phyloP scores from a whole-genome alignment of 2,888 invertebrate genomes.

The Megalurothrips usitatus region DNA sequence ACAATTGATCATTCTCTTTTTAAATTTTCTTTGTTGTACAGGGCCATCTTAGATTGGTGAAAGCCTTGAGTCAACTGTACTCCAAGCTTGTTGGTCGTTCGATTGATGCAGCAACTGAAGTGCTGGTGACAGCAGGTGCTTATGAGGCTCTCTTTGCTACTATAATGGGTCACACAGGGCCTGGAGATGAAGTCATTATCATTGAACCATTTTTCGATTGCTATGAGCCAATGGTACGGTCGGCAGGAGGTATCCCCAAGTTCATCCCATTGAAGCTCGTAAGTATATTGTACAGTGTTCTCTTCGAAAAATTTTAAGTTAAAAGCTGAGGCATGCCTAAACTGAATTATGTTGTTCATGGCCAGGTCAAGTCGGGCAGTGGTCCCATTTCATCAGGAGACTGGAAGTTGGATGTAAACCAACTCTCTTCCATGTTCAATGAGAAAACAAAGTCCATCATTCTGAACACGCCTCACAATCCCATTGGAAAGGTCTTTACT shows the following conservation, averaged over 20 bases:
- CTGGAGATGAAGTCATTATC: slow-evolving; percentile 88
- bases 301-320: slow-evolving; percentile 40
- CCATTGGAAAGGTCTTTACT: slow-evolving; percentile 85
- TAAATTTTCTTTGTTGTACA: slow-evolving; percentile 47
- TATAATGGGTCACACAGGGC: slow-evolving; percentile 80
- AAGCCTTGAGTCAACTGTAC: slow-evolving; percentile 79
- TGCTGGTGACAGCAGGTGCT: slow-evolving; percentile 87
- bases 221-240: slow-evolving; percentile 89
- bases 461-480: slow-evolving; percentile 97
- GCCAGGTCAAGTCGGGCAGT: slow-evolving; percentile 50
- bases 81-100: slow-evolving; percentile 67
- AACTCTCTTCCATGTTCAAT: slow-evolving; percentile 75
- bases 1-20: not conserved
- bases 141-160: slow-evolving; percentile 89
- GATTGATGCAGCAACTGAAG: slow-evolving; percentile 80
- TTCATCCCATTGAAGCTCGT: slow-evolving; percentile 84
- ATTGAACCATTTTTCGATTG: slow-evolving; percentile 99
- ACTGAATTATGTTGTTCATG: slow-evolving; percentile 36
- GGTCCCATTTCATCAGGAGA: slow-evolving; percentile 60
- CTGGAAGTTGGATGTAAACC: slow-evolving; percentile 81
- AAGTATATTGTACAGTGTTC: slow-evolving; percentile 42
- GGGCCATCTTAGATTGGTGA: slow-evolving; percentile 89
- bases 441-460: slow-evolving; percentile 89
- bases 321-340: not conserved
- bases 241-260: slow-evolving; percentile 79